Evolutionary conservation across 2,888 invertebrate species (phyloP).

Genomic region (Lepidochrysops patricia): DNA sequence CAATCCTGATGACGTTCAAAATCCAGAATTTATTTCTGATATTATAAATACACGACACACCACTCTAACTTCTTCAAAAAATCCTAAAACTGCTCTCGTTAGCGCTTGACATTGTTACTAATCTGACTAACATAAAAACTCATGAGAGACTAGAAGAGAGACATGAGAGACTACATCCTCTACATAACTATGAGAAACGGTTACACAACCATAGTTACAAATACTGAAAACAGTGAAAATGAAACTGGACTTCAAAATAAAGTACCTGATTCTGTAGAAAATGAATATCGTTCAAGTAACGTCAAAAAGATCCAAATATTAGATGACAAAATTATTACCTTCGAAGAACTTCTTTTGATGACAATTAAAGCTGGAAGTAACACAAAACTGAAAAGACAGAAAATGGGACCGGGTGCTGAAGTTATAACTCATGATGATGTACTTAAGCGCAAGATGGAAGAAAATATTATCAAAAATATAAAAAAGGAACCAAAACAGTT

Average conservation of each 20-base stretch:
- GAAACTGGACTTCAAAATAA: no score
- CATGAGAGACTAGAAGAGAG: no score
- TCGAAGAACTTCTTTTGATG: conserved; percentile 24
- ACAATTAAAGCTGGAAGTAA: conserved; percentile 15
- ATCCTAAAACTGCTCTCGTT: neutral
- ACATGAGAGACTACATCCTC: no score
- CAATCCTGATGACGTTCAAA: no score
- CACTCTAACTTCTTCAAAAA: no score
- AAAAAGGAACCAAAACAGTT: conserved; percentile 4
- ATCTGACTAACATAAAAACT: neutral
- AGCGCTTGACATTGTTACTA: neutral
- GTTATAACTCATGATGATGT: conserved; percentile 21
- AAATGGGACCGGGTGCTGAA: conserved; percentile 20
- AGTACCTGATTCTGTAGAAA: no score
- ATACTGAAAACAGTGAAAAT: neutral
- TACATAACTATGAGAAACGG: no score
- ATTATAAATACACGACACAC: no score
- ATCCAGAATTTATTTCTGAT: no score
- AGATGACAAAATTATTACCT: conserved; percentile 20
- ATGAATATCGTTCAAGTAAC: no score
- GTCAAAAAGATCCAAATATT: conserved; percentile 11
- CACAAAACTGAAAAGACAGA: conserved; percentile 15
- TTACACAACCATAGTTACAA: no score
- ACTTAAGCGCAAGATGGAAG: conserved; percentile 13
- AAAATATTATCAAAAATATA: conserved; percentile 13